Evolutionary conservation across 2,888 invertebrate genomes (phyloP).

Genomic region (Melanotus villosus): DNA sequence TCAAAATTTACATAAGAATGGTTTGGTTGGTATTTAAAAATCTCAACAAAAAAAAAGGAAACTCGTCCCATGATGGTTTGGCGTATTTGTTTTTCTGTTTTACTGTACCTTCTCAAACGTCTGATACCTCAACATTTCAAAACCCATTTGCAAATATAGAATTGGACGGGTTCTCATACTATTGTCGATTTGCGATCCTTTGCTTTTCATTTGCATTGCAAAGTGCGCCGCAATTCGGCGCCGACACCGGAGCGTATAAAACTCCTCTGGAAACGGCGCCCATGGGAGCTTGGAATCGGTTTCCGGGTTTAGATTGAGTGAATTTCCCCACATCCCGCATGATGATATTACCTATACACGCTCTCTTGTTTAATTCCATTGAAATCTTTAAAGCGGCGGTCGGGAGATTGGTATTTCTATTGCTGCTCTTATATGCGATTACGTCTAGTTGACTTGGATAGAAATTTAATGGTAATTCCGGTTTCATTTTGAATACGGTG

Average conservation of each 20-base stretch:
- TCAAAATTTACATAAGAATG: no score
- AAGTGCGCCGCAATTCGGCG: slow-evolving; percentile 66
- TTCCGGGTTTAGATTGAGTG: slow-evolving; percentile 69
- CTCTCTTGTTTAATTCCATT: slow-evolving; percentile 66
- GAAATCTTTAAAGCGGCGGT: slow-evolving; percentile 64
- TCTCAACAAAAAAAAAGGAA: slow-evolving; percentile 19
- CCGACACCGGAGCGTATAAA: slow-evolving; percentile 65
- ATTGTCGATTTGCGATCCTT: slow-evolving; percentile 69
- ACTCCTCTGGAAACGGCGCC: slow-evolving; percentile 66
- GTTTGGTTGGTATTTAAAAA: slow-evolving; percentile 23
- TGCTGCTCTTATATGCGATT: slow-evolving; percentile 52
- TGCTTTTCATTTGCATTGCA: slow-evolving; percentile 69
- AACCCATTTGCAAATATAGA: slow-evolving; percentile 64
- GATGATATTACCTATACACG: slow-evolving; percentile 66
- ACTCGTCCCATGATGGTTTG: slow-evolving; percentile 21
- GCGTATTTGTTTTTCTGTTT: slow-evolving; percentile 34
- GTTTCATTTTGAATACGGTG: no score
- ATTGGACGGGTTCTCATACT: slow-evolving; percentile 65
- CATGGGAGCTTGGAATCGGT: slow-evolving; percentile 67
- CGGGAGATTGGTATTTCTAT: slow-evolving; percentile 62
- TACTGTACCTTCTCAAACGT: slow-evolving; percentile 32
- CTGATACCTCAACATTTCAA: slow-evolving; percentile 57
- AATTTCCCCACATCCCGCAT: slow-evolving; percentile 66
- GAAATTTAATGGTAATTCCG: slow-evolving; percentile 29
- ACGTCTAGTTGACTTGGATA: slow-evolving; percentile 43